Evolutionary conservation across 1,140 invertebrate genomes (phyloP).

Genomic region (Steinernema khuongi): DNA sequence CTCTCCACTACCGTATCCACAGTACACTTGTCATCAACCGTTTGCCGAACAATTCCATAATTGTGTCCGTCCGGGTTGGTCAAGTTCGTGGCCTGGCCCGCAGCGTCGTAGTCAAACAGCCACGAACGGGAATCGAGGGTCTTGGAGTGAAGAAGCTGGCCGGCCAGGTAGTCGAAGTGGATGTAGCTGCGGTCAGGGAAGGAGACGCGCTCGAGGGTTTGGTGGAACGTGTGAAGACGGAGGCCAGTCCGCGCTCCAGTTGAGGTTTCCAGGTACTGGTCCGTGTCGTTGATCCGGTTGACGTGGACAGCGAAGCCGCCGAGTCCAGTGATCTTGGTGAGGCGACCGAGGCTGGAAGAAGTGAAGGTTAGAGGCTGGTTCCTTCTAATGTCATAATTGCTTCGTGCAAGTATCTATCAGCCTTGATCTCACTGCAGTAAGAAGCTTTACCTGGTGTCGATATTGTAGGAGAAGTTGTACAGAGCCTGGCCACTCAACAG

Average conservation of each 20-base stretch:
- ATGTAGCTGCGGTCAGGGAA: background rate
- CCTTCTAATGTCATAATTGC: background rate
- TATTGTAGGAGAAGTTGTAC: conserved; percentile 17
- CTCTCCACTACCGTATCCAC: conserved; percentile 3
- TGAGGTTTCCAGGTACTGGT: conserved; percentile 11
- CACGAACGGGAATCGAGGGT: background rate
- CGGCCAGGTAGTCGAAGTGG: conserved; percentile 3
- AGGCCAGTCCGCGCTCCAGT: background rate
- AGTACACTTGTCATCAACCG: background rate
- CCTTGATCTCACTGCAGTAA: too few species aligned
- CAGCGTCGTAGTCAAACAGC: conserved; percentile 12
- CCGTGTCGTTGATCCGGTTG: background rate
- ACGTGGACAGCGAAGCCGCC: background rate
- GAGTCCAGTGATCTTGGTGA: background rate
- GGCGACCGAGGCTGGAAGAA: background rate
- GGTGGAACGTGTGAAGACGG: conserved; percentile 7
- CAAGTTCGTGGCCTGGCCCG: background rate
- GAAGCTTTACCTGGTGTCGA: conserved; percentile 11
- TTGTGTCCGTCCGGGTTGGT: background rate
- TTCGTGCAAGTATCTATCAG: too few species aligned
- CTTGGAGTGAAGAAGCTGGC: conserved; percentile 18
- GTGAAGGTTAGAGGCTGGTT: background rate
- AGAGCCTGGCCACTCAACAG: background rate
- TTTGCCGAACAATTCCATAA: background rate
- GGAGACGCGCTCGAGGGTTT: background rate